Conservation (phyloP, 2,888 invertebrate genomes). For the Loripinus fragilis region DNA sequence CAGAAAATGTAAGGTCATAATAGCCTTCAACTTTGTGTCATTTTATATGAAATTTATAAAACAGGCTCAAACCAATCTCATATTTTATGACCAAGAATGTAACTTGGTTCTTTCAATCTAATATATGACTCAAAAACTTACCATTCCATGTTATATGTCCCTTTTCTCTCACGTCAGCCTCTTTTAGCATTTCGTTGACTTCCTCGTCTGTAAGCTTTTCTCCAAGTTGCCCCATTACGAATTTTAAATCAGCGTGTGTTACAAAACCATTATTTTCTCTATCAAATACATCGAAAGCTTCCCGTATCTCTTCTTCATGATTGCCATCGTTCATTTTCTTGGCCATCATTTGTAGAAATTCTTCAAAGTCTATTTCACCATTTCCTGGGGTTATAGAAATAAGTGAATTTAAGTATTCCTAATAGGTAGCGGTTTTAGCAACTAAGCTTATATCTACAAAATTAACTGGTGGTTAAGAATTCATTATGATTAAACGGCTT, state of each 20-base stretch:
- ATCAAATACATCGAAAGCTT: conserved; percentile 58
- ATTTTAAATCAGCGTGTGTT: conserved; percentile 51
- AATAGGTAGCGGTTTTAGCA: too few relatives aligned
- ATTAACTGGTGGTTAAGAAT: too few relatives aligned
- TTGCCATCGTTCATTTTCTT: conserved; percentile 58
- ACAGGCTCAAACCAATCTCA: too few relatives aligned
- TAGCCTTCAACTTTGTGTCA: too few relatives aligned
- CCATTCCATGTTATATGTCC: conserved; percentile 54
- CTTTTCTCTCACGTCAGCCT: conserved; percentile 38
- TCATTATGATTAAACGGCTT: too few relatives aligned
- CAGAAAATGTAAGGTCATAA: too few relatives aligned
- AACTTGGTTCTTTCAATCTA: too few relatives aligned
- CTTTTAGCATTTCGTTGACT: conserved; percentile 56
- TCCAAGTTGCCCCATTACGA: conserved; percentile 53
- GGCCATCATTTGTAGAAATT: conserved; percentile 58
- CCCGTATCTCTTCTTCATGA: conserved; percentile 32
- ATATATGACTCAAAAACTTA: too few relatives aligned
- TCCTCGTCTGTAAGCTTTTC: conserved; percentile 60
- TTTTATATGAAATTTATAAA: too few relatives aligned
- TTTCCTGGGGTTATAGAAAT: conserved; percentile 27
- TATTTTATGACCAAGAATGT: too few relatives aligned
- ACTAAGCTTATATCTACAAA: too few relatives aligned
- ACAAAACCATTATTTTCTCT: conserved; percentile 46
- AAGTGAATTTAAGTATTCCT: too few relatives aligned
- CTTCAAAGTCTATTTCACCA: conserved; percentile 58